Evolutionary conservation across 1,140 invertebrate species (phyloP), one percentile per base, ranked within the genome.

Genomic region (Pectinophora gossypiella): DNA sequence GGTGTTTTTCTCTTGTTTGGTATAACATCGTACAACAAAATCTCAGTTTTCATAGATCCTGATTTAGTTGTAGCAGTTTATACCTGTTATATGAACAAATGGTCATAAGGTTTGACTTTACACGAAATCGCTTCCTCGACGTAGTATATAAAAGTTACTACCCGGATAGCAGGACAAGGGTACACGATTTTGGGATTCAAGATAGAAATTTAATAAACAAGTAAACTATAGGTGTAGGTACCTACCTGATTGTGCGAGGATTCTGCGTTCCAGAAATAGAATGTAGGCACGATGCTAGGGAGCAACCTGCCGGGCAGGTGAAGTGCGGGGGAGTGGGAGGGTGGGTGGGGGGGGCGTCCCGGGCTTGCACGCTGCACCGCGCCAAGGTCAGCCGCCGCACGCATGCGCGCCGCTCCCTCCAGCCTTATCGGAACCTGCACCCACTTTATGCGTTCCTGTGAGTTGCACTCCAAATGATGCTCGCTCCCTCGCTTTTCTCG

Each of bases 351-450:
- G 9, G 47, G 22, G 46, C 18, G 43, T n/a, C n/a, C n/a, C 19
- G 61, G 56, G 68, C 62, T 67, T 76, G 74, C 76, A 77, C 73
- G 74, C 64, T 76, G 79, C 81, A 80, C 68, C 72, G 68, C 68
- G 64, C 69, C 76, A 84, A 85, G 79, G 79, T 83, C 77, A 82
- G 69, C 65, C 72, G 65, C 35, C 68, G 73, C 76, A 76, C 82
- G 77, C 77, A 82, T 81, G 82, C 80, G 76, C 55, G 61, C 48
- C 51, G 51, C 35, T 48, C 51, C 52, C 55, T 40, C 53, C 64
- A 45, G 48, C 56, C 54, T 59, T 66, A 64, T 61, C 65, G 64
- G 61, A 66, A 72, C 73, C 62, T 65, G 63, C 72, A 75, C 64
- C 64, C 67, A 62, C 59, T 72, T n/a, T 73, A 72, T 75, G 69